Evolutionary conservation across 2,888 invertebrate genomes (phyloP).

Genomic region (Cerceris rybyensis): DNA sequence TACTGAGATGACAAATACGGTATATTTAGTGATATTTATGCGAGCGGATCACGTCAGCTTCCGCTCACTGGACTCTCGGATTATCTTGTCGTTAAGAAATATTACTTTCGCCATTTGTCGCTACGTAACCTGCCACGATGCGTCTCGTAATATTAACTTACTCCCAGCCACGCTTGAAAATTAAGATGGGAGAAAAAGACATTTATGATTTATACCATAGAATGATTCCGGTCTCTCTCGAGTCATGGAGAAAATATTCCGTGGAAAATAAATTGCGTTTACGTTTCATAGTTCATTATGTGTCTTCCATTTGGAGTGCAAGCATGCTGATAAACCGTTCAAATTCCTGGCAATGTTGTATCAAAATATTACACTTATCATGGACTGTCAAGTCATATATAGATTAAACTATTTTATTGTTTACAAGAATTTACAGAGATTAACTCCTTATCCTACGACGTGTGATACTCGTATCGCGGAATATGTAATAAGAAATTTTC

Average conservation of each 20-base stretch:
- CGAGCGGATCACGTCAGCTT: conserved; percentile 78
- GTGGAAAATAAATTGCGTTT: no score
- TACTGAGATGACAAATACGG: conserved; percentile 75
- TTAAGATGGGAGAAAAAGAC: conserved; percentile 21
- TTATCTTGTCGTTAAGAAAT: conserved; percentile 74
- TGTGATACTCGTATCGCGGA: no score
- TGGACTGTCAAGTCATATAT: no score
- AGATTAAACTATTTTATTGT: no score
- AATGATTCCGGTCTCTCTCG: not conserved
- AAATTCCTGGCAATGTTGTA: no score
- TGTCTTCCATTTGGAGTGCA: no score
- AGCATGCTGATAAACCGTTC: no score
- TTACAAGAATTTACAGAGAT: no score
- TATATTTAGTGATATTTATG: conserved; percentile 77
- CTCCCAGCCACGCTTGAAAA: conserved; percentile 32
- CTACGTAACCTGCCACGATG: conserved; percentile 32
- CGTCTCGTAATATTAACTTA: conserved; percentile 57
- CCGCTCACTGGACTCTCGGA: conserved; percentile 71
- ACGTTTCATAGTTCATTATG: no score
- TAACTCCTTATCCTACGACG: no score
- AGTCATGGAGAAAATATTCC: not conserved
- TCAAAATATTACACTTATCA: no score
- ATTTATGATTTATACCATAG: not conserved
- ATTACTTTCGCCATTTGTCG: conserved; percentile 65
- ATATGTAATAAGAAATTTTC: no score